These are phyloP conservation scores for Meloidogyne chitwoodi DNA, from an alignment of 1,140 invertebrate species.

Conservation along the genomic window DNA sequence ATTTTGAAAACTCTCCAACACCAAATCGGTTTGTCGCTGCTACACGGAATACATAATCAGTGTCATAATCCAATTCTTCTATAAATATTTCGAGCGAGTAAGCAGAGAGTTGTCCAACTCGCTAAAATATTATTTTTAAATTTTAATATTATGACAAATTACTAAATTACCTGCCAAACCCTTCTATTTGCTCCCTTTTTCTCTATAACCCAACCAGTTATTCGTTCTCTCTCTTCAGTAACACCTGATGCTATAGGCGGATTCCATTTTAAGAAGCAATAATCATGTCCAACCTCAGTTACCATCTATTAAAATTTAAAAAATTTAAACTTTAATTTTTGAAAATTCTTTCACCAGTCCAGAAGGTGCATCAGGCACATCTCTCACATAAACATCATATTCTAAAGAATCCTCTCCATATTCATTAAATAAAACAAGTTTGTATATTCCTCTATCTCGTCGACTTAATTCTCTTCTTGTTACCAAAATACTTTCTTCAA, in stretches of 20 bases:
- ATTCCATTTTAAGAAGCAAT: constrained; percentile 75
- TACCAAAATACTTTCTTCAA: constrained; percentile 38
- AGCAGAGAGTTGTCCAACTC: constrained; percentile 45
- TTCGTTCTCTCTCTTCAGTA: constrained; percentile 83
- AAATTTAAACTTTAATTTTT: not conserved
- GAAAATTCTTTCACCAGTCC: constrained; percentile 66
- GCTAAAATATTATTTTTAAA: not conserved
- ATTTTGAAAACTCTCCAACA: constrained; percentile 45
- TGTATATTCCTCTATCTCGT: constrained; percentile 80
- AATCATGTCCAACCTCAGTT: constrained; percentile 90
- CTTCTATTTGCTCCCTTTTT: constrained; percentile 63
- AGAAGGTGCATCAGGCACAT: constrained; percentile 76
- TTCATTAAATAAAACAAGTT: constrained; percentile 82
- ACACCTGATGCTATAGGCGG: constrained; percentile 69
- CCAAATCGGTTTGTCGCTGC: constrained; percentile 54
- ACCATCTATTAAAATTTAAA: constrained; percentile 65
- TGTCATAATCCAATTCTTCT: constrained; percentile 55
- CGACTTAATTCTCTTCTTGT: constrained; percentile 38
- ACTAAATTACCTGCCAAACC: constrained; percentile 24
- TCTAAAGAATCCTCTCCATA: constrained; percentile 83
- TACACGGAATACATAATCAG: constrained; percentile 48
- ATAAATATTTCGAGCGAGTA: constrained; percentile 37
- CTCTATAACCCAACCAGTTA: constrained; percentile 87
- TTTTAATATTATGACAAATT: no score
- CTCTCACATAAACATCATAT: constrained; percentile 58